Evolutionary conservation across 1,140 invertebrate genomes (phyloP).

Genomic region (Sinonovacula constricta): DNA sequence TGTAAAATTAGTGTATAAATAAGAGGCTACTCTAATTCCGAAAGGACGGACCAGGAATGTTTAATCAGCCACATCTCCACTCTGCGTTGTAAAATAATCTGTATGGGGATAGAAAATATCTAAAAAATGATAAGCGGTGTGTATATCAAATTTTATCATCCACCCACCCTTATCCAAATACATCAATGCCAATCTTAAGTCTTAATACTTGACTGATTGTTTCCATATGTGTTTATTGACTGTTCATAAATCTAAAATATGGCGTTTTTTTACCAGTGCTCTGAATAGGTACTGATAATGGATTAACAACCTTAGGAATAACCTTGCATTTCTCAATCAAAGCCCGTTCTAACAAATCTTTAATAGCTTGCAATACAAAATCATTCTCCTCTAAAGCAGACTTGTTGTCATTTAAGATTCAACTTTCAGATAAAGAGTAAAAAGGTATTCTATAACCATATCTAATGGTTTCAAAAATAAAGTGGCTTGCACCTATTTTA

Average conservation of each 20-base stretch:
- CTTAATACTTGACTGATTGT: conserved; percentile 26
- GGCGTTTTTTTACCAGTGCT: conserved; percentile 38
- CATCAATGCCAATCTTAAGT: conserved; percentile 11
- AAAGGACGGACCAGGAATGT: conserved; percentile 38
- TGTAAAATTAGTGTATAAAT: conserved; percentile 36
- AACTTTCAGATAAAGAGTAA: conserved; percentile 3
- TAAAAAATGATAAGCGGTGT: conserved; percentile 40
- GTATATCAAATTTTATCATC: too few relatives aligned
- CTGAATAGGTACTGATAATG: too few relatives aligned
- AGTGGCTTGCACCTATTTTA: conserved; percentile 2
- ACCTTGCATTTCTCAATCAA: neutral
- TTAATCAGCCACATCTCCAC: neutral
- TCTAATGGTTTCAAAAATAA: too few relatives aligned
- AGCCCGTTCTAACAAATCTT: conserved; percentile 6
- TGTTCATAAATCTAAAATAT: conserved; percentile 52
- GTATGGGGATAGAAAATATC: conserved; percentile 5
- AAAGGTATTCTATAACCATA: conserved; percentile 49
- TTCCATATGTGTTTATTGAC: too few relatives aligned
- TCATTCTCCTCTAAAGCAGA: too few relatives aligned
- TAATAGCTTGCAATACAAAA: too few relatives aligned
- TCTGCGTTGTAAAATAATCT: neutral
- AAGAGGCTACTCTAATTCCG: conserved; percentile 25
- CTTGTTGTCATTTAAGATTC: conserved; percentile 37
- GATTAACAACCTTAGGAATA: conserved; percentile 17
- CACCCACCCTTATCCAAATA: conserved; percentile 14